Evolutionary conservation across 2,113 vertebrate species (phyloP).

Genomic region (Paradisaea rubra): DNA sequence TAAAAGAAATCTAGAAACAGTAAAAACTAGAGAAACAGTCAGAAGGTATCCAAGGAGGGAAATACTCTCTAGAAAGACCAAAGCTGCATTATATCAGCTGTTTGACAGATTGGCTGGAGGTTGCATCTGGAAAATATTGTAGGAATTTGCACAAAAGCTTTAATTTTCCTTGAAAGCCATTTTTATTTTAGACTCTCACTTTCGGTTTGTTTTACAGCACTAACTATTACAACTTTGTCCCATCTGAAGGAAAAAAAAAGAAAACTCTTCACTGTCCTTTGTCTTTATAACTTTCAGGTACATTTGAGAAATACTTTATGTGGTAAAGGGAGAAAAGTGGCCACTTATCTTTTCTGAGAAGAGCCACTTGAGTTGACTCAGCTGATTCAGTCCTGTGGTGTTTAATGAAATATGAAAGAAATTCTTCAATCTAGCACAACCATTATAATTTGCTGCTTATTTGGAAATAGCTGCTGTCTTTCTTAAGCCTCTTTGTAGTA

Average conservation of each 20-base stretch:
- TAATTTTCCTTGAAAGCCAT: not conserved
- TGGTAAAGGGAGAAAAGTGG: not conserved
- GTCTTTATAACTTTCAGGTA: not conserved
- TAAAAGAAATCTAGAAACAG: not conserved
- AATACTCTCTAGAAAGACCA: not conserved
- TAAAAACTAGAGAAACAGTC: not conserved
- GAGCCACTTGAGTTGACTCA: not conserved
- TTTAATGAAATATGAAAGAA: not conserved
- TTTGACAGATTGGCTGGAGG: not conserved
- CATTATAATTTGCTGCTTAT: not conserved
- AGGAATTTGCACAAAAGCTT: not conserved
- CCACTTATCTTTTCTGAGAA: constrained; percentile 5
- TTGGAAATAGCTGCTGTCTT: not conserved
- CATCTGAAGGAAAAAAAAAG: not conserved
- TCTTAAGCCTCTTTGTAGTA: not conserved
- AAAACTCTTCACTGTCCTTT: not conserved
- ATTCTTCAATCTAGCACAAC: not conserved
- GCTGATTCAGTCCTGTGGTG: not conserved
- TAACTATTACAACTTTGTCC: not conserved
- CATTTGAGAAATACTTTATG: not conserved
- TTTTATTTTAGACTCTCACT: not conserved
- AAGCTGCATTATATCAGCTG: not conserved
- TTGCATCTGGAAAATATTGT: not conserved
- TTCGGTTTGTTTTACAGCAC: not conserved
- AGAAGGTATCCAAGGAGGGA: not conserved